Percentiles rank a stretch among this genome's conserved stretches.
phyloP scores from a whole-genome alignment of 2,888 invertebrate genomes.

The Norana najaformis region DNA sequence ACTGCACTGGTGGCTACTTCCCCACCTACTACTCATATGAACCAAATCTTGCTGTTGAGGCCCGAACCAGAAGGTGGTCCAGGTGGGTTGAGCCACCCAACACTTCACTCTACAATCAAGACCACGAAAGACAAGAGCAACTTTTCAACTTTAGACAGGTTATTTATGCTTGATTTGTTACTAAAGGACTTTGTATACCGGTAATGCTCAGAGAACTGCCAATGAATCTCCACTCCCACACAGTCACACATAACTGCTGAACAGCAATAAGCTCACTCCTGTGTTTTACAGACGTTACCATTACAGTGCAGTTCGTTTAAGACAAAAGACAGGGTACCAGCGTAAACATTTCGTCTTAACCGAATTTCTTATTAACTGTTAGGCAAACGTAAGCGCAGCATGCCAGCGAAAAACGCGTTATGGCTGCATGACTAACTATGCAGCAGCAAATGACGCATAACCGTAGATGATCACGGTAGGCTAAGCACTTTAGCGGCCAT shows the following conservation, averaged over 20 bases:
- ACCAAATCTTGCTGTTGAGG: conserved; percentile 61
- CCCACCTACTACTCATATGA: conserved; percentile 61
- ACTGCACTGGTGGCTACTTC: conserved; percentile 59
- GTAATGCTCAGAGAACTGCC: background rate
- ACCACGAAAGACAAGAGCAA: conserved; percentile 57
- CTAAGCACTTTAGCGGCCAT: too few species aligned
- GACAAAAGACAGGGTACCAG: too few species aligned
- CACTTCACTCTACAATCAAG: conserved; percentile 57
- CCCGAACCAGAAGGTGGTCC: conserved; percentile 57
- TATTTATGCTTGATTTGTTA: background rate
- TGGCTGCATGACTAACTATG: too few species aligned
- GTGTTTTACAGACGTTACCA: too few species aligned
- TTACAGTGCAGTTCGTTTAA: too few species aligned
- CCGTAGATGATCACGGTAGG: too few species aligned
- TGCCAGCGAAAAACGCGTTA: too few species aligned
- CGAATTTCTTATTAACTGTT: too few species aligned
- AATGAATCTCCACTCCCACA: background rate
- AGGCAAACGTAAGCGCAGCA: too few species aligned
- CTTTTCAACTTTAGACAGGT: conserved; percentile 22
- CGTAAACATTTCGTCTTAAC: too few species aligned
- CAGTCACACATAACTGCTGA: background rate
- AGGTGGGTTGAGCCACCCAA: conserved; percentile 58
- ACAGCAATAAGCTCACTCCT: background rate
- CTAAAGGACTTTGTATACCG: background rate
- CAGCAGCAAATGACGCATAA: too few species aligned